Conservation (phyloP, 2,888 invertebrate genomes). For the Chymomyza procnemis region DNA sequence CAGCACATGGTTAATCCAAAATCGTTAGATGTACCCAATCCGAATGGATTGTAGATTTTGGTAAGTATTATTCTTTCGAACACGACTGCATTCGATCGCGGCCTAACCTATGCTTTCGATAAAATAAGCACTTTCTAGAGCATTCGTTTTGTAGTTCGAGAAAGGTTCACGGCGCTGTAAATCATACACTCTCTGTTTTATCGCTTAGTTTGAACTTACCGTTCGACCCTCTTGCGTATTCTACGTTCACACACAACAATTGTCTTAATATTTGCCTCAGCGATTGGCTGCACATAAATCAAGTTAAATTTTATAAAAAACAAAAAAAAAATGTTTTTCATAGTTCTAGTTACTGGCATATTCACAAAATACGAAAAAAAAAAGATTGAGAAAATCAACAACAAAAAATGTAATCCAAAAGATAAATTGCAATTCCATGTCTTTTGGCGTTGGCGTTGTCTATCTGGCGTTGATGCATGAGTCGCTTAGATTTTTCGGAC, state of each 20-base stretch:
- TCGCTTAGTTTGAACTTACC: not conserved
- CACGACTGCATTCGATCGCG: too few species aligned
- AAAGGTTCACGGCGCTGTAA: too few species aligned
- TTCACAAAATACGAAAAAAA: not conserved
- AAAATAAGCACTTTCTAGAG: too few species aligned
- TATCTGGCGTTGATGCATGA: conserved; percentile 22
- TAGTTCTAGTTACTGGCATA: conserved; percentile 57
- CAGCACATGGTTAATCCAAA: too few species aligned
- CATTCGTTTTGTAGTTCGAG: too few species aligned
- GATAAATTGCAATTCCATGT: conserved; percentile 21
- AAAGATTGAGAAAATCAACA: not conserved
- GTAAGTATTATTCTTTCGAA: too few species aligned
- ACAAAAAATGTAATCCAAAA: not conserved
- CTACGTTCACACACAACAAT: conserved; percentile 22
- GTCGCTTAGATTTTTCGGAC: conserved; percentile 37
- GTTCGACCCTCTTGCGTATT: not conserved
- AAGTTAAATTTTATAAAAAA: conserved; percentile 43
- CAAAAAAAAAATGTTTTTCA: conserved; percentile 21
- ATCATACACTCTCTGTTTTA: too few species aligned
- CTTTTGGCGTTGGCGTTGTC: not conserved
- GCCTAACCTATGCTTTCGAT: too few species aligned
- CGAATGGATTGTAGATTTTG: too few species aligned
- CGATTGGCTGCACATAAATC: conserved; percentile 54
- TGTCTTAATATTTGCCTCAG: conserved; percentile 68
- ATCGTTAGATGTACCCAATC: too few species aligned